Evolutionary conservation across 2,113 vertebrate genomes (phyloP).

Genomic region (Oriolus oriolus): DNA sequence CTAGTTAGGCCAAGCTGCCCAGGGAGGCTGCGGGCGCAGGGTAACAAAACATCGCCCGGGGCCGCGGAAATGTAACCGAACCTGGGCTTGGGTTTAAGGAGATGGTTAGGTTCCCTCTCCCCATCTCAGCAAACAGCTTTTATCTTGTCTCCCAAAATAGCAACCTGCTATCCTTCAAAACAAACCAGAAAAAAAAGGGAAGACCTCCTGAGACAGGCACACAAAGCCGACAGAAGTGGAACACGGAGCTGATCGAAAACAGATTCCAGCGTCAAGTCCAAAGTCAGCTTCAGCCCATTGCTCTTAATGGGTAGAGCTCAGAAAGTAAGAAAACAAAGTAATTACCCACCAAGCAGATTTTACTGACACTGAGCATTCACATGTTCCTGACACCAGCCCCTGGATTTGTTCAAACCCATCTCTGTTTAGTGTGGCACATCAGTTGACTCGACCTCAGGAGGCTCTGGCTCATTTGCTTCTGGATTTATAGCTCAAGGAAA

Average conservation of each 20-base stretch:
- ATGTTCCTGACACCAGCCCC: neutral
- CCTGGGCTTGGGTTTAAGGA: neutral
- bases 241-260: slow-evolving; percentile 43
- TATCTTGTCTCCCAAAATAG: slow-evolving; percentile 50
- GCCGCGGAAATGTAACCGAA: neutral
- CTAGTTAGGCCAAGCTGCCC: neutral
- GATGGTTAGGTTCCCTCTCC: neutral
- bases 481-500: neutral
- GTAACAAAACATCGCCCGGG: neutral
- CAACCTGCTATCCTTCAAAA: slow-evolving; percentile 41
- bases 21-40: neutral
- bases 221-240: slow-evolving; percentile 18
- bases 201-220: slow-evolving; percentile 32
- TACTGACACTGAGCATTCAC: neutral
- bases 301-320: neutral
- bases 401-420: neutral
- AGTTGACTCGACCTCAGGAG: neutral
- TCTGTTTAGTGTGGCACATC: neutral
- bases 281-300: neutral
- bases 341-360: neutral
- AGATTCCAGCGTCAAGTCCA: slow-evolving; percentile 17
- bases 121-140: slow-evolving; percentile 13
- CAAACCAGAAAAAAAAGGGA: neutral
- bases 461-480: neutral
- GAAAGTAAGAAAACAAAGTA: slow-evolving; percentile 6